phyloP scores from a whole-genome alignment of 2,888 invertebrate genomes.

The Auanema freiburgensis region DNA sequence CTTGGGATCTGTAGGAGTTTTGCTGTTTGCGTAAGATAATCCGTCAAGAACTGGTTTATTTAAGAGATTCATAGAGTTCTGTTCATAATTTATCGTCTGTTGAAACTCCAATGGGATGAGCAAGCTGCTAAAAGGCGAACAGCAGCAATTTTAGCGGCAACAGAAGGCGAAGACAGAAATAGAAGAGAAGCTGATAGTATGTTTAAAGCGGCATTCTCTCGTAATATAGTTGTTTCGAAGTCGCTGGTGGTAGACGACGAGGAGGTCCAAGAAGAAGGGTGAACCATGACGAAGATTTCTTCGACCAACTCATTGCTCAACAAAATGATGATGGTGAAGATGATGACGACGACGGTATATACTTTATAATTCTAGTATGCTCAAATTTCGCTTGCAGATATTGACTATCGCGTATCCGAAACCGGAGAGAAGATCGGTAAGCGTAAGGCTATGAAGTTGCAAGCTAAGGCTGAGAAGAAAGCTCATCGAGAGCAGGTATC shows the following conservation, averaged over 20 bases:
- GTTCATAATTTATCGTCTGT: conserved; percentile 36
- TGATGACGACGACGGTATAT: conserved; percentile 14
- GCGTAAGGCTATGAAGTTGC: conserved; percentile 62
- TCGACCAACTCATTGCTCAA: conserved; percentile 36
- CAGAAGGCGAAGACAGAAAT: conserved; percentile 28
- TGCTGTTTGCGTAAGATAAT: background rate
- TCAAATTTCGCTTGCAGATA: too few species aligned
- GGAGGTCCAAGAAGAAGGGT: conserved; percentile 36
- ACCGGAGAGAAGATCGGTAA: conserved; percentile 56
- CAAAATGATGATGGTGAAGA: conserved; percentile 24
- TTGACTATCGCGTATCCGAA: conserved; percentile 18
- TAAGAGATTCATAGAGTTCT: conserved; percentile 25
- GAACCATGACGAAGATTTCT: conserved; percentile 38
- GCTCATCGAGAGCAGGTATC: conserved; percentile 54
- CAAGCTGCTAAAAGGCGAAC: conserved; percentile 33
- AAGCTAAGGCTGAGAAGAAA: conserved; percentile 61
- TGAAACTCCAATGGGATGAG: conserved; percentile 45
- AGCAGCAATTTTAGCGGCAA: conserved; percentile 45
- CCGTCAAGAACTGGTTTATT: background rate
- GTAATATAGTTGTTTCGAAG: conserved; percentile 32
- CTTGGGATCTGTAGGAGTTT: background rate
- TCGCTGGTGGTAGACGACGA: conserved; percentile 47
- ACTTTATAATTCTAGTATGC: background rate
- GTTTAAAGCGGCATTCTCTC: too few species aligned
- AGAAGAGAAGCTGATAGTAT: conserved; percentile 37